Evolutionary conservation across 1,140 invertebrate species (phyloP), one percentile per base, ranked within the genome.

Genomic region (Whitmania pigra): DNA sequence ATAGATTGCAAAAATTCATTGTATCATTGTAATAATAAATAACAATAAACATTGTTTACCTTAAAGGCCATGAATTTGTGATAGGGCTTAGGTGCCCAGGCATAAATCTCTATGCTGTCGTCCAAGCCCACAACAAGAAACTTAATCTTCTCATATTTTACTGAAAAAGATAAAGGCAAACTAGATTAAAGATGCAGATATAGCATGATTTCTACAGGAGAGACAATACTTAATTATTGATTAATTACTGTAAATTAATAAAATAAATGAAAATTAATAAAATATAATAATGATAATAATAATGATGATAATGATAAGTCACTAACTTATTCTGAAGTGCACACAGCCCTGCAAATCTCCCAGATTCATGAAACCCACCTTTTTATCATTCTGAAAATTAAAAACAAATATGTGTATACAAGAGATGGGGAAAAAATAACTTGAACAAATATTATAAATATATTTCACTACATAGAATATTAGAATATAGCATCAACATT

Each of bases 31-130:
- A 36, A 13, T 63, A 31, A 63, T 63, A 63, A 60, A 63, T 22
- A 63, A 63, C 1, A n/a, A 63, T 13, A 63, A 31, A 25, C 29
- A 31, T 25, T 11, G 9, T 22, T 77, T 75, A 86, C 84, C 80
- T 89, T 99, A 84, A 99, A 99, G 77, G 95, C 94, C 96, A 99
- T 99, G 82, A 99, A 99, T 86, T 99, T 99, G 85, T 98, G 94
- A 86, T 99, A 99, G 71, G 96, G 96, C 86, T 98, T 98, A 36
- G 95, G 95, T 67, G 96, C 95, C 96, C 96, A 99, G 17, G 96
- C 96, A 84, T 99, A 99, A 78, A 99, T 98, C 84, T 98, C 94
- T 82, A 99, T 96, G 77, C 92, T 94, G 83, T 98, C 94, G 82
- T 96, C 93, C 74, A 99, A 85, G 73, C 95, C 96, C 80, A 99